Base-by-base conservation (phyloP, 2,797 vertebrate genomes). In the Tokudaia tokunoshimensis region DNA sequence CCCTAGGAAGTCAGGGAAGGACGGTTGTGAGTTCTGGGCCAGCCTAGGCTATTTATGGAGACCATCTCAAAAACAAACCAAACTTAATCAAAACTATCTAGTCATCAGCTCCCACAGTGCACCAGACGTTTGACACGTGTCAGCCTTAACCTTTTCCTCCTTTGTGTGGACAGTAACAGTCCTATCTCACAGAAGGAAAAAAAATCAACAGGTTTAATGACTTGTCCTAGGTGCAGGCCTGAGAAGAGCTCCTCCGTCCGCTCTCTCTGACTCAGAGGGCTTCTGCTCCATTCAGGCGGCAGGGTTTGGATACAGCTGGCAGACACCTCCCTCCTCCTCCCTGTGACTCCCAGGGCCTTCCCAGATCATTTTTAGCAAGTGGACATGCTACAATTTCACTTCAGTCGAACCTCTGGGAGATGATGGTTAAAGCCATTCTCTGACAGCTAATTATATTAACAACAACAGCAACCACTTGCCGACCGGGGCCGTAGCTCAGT, bases 201-300 rank as follows among this genome's bases (percentile, higher is more conserved):
- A 24, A 20, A 59, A 78, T 19, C 34, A 72, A 72, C 34, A 72
- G 14, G 8, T 59, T 17, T 20, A 65, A 47, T 12, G 55, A 37
- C 44, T 44, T 47, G 70, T 70, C n/a, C 44, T 7, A 63, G 55
- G 34, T 31, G 13, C 61, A 44, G 81, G 26, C 19, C 9, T 2
- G 20, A 13, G 34, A 7, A 52, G 29, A 70, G 26, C 13, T 17
- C 4, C 9, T 1, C 34, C 2, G 12, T 6, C 26, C 20, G 1
- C n/a, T 37, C 7, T 0, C 11, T 20, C 24, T 52, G 52, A 9
- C 1, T 3, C 4, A 29, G 0, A 15, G 31, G 26, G 22, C 19
- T 24, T 29, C n/a, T 0, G 4, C 44, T 44, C 2, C 5, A 22
- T 34, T 0, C 5, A 34, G 41, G 13, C 20, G 0, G 44, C 59